These are phyloP conservation scores for Drosophila funebris DNA, from an alignment of 1,140 invertebrate genomes.

Conservation along the genomic window DNA sequence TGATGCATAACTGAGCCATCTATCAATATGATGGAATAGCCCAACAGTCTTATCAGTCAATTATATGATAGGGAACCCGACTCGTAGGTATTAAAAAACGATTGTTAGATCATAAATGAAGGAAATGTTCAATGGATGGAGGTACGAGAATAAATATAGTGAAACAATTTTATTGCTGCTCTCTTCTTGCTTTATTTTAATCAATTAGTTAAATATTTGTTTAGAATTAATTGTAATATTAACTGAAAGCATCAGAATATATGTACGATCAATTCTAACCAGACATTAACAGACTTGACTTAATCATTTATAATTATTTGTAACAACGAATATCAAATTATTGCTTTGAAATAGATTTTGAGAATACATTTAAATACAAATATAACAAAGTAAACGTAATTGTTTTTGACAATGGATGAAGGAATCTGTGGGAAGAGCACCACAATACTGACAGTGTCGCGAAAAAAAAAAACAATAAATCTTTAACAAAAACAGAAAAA, in stretches of 20 bases:
- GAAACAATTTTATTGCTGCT: constrained; percentile 15
- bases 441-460: constrained; percentile 75
- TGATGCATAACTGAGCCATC: constrained; percentile 46
- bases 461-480: constrained; percentile 52
- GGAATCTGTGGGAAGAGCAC: constrained; percentile 73
- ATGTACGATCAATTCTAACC: constrained; percentile 8
- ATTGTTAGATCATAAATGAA: constrained; percentile 58
- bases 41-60: constrained; percentile 44
- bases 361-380: constrained; percentile 31
- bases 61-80: background rate
- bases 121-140: background rate
- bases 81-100: constrained; percentile 58
- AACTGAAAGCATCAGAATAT: constrained; percentile 2
- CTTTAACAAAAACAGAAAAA: constrained; percentile 60
- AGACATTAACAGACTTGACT: constrained; percentile 15
- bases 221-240: background rate
- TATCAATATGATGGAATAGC: constrained; percentile 60
- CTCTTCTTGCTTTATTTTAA: constrained; percentile 69
- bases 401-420: constrained; percentile 36
- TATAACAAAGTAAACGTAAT: constrained; percentile 42
- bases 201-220: constrained; percentile 9
- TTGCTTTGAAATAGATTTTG: constrained; percentile 68
- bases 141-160: background rate
- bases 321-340: constrained; percentile 79
- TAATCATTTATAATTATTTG: constrained; percentile 46